A percentile compares a stretch with the other conserved stretches of the same genome.
phyloP scores from a whole-genome alignment of 2,797 vertebrate genomes.

The Coregonus ussuriensis region DNA sequence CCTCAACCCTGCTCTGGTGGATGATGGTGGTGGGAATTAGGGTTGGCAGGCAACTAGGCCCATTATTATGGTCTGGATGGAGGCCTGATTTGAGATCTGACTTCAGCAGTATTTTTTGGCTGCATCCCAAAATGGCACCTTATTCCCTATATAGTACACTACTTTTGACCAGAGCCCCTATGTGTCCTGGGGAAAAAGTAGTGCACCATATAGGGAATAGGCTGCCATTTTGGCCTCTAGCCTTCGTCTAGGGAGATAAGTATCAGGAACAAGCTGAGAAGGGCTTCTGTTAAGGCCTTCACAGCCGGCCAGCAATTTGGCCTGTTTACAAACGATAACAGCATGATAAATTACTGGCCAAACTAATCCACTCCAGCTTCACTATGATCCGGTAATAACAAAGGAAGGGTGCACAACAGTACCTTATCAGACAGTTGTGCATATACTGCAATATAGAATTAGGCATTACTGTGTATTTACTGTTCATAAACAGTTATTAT shows the following conservation, averaged over 20 bases:
- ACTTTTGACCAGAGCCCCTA: background rate
- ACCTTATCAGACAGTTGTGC: slow-evolving; percentile 53
- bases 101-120: slow-evolving; percentile 56
- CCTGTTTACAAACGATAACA: slow-evolving; percentile 46
- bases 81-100: slow-evolving; percentile 57
- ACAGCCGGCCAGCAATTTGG: slow-evolving; percentile 38
- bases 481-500: too few relatives aligned
- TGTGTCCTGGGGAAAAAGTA: background rate
- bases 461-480: background rate
- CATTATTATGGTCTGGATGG: slow-evolving; percentile 32
- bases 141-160: background rate
- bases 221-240: background rate
- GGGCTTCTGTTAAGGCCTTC: slow-evolving; percentile 22
- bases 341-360: slow-evolving; percentile 60
- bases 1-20: background rate
- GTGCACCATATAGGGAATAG: background rate
- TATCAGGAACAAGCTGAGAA: slow-evolving; percentile 37
- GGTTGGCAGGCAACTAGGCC: slow-evolving; percentile 34
- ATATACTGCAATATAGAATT: slow-evolving; percentile 26
- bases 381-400: slow-evolving; percentile 63
- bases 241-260: slow-evolving; percentile 51
- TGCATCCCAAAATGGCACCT: background rate
- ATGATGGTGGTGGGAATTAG: slow-evolving; percentile 26
- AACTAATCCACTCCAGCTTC: slow-evolving; percentile 30
- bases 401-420: slow-evolving; percentile 31